phyloP scores from a whole-genome alignment of 1,140 invertebrate species.

The Coenobita brevimanus region DNA sequence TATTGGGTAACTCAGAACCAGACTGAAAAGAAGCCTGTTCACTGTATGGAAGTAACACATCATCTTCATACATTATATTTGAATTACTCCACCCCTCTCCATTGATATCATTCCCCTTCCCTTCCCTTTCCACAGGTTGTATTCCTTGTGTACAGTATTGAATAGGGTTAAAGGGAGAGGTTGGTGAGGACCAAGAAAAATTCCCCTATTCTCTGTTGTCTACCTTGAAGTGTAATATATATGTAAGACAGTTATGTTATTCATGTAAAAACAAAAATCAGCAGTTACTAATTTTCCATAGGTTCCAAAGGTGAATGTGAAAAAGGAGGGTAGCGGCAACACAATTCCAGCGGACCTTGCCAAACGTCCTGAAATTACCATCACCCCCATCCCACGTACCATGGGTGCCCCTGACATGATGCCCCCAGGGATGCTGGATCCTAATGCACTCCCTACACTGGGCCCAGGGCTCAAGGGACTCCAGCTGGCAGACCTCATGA shows the following conservation, averaged over 20 bases:
- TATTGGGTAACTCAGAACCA: too few species aligned
- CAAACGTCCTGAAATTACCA: constrained; percentile 69
- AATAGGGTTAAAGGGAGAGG: too few species aligned
- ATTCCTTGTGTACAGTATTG: too few species aligned
- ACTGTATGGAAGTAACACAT: too few species aligned
- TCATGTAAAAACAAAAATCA: background rate
- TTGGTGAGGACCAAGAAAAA: too few species aligned
- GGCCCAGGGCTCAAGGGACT: constrained; percentile 38
- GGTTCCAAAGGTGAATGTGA: constrained; percentile 64
- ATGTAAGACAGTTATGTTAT: background rate
- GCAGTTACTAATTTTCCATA: background rate
- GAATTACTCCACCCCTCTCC: too few species aligned
- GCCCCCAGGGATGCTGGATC: constrained; percentile 34
- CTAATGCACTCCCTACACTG: constrained; percentile 1
- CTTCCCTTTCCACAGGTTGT: too few species aligned
- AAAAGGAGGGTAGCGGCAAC: constrained; percentile 54
- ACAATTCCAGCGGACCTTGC: constrained; percentile 64
- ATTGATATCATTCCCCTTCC: too few species aligned
- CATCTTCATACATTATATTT: too few species aligned
- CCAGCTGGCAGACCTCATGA: constrained; percentile 60
- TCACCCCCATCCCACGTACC: constrained; percentile 67
- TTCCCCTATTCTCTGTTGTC: too few species aligned
- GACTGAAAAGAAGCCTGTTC: too few species aligned
- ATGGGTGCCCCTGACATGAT: constrained; percentile 6
- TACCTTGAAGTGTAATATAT: too few species aligned